Conservation (phyloP, 2,113 vertebrate genomes). For the Athene noctua region DNA sequence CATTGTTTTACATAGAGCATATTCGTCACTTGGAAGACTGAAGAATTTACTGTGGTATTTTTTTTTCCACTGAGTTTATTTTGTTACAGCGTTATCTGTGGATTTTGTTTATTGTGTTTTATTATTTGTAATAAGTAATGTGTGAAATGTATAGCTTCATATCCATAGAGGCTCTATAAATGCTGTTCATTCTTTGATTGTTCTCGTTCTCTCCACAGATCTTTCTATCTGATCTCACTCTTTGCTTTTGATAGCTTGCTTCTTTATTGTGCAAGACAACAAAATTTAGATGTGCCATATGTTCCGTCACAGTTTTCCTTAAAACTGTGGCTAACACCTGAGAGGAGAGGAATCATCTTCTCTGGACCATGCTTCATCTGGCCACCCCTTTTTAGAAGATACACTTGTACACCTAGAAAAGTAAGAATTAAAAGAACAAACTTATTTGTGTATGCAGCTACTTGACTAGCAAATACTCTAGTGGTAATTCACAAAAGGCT, state of each 20-base stretch:
- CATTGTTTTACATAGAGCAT: background rate
- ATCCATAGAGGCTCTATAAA: background rate
- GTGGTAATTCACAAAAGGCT: background rate
- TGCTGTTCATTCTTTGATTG: background rate
- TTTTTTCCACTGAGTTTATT: background rate
- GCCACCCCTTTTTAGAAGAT: background rate
- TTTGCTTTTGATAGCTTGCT: background rate
- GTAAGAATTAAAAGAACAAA: background rate
- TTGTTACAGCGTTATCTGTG: background rate
- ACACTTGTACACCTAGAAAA: background rate
- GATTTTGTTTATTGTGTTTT: background rate
- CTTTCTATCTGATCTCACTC: background rate
- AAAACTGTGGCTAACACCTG: background rate
- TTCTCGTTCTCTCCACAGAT: background rate
- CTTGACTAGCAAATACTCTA: background rate
- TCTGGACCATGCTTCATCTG: background rate
- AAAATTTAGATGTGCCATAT: background rate
- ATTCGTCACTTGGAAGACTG: background rate
- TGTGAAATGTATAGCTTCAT: background rate
- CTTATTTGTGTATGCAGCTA: background rate
- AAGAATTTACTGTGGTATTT: background rate
- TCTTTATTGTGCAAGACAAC: background rate
- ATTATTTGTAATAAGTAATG: background rate
- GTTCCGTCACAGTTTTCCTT: background rate
- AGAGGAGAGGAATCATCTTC: background rate